Evolutionary conservation across 2,888 invertebrate genomes (phyloP).

Genomic region (Plebejus anna): DNA sequence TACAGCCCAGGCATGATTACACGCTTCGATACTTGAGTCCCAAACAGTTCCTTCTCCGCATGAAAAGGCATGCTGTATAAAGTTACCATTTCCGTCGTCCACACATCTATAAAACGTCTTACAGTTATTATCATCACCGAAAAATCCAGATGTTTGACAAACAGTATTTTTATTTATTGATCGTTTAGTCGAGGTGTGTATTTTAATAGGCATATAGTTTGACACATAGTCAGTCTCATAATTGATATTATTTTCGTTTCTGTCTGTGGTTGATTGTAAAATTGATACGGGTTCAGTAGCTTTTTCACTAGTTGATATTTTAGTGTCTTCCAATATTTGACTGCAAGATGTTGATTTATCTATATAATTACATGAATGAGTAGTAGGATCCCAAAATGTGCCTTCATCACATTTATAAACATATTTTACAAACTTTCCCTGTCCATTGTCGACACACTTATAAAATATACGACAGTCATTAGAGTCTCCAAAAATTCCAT

Average conservation of each 20-base stretch:
- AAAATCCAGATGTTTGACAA: slow-evolving; percentile 78
- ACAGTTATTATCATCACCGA: slow-evolving; percentile 77
- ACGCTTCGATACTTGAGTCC: slow-evolving; percentile 77
- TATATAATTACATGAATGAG: slow-evolving; percentile 27
- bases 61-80: slow-evolving; percentile 74
- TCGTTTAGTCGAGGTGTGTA: slow-evolving; percentile 33
- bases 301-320: neutral
- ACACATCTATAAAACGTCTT: slow-evolving; percentile 86
- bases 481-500: slow-evolving; percentile 19
- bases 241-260: neutral
- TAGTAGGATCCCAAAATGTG: slow-evolving; percentile 27
- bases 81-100: slow-evolving; percentile 64
- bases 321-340: neutral
- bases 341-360: slow-evolving; percentile 20
- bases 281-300: neutral
- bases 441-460: slow-evolving; percentile 15
- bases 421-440: slow-evolving; percentile 19
- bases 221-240: neutral
- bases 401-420: slow-evolving; percentile 20
- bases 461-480: neutral
- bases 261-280: neutral
- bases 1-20: slow-evolving; percentile 79
- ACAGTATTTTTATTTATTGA: slow-evolving; percentile 32
- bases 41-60: slow-evolving; percentile 82
- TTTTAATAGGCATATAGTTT: slow-evolving; percentile 6